A percentile compares a stretch with the other conserved stretches of the same genome.
Evolutionary conservation across 2,888 invertebrate species (phyloP).

Genomic region (Scaptomyza caliginosa): DNA sequence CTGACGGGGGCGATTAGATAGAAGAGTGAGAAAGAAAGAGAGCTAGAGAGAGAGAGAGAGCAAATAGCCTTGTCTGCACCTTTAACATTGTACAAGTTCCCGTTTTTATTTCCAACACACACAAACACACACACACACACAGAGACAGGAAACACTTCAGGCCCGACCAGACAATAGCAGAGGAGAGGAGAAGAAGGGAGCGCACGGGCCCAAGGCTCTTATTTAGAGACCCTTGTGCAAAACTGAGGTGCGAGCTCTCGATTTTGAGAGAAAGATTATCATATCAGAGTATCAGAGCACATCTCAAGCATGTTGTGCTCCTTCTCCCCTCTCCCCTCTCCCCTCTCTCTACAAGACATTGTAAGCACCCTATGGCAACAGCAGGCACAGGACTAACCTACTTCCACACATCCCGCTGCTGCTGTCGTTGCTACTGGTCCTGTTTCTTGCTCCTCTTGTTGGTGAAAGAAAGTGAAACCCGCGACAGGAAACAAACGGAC

Average conservation of each 20-base stretch:
- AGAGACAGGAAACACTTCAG: conserved; percentile 66
- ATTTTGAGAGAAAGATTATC: conserved; percentile 76
- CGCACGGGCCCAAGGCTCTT: conserved; percentile 43
- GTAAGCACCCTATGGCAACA: conserved; percentile 62
- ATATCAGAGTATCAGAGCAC: conserved; percentile 56
- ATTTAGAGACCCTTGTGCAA: conserved; percentile 42
- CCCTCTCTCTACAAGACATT: background rate
- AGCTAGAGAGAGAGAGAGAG: background rate
- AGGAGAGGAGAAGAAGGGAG: conserved; percentile 3
- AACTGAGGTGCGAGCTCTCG: conserved; percentile 81
- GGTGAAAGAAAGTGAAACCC: conserved; percentile 77
- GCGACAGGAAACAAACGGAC: conserved; percentile 66
- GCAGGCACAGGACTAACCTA: conserved; percentile 57
- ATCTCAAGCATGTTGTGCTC: conserved; percentile 45
- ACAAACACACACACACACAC: conserved; percentile 16
- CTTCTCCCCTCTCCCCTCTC: background rate
- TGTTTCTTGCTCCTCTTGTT: background rate
- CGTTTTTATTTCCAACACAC: conserved; percentile 64
- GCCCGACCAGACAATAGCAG: conserved; percentile 41
- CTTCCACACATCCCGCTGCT: conserved; percentile 26
- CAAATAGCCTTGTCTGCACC: conserved; percentile 44
- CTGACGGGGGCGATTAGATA: conserved; percentile 57
- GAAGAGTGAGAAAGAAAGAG: background rate
- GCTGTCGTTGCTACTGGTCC: conserved; percentile 9
- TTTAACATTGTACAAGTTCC: conserved; percentile 49